Base-by-base conservation (phyloP, 1,140 invertebrate genomes). In the Geopemphigus sp. region DNA sequence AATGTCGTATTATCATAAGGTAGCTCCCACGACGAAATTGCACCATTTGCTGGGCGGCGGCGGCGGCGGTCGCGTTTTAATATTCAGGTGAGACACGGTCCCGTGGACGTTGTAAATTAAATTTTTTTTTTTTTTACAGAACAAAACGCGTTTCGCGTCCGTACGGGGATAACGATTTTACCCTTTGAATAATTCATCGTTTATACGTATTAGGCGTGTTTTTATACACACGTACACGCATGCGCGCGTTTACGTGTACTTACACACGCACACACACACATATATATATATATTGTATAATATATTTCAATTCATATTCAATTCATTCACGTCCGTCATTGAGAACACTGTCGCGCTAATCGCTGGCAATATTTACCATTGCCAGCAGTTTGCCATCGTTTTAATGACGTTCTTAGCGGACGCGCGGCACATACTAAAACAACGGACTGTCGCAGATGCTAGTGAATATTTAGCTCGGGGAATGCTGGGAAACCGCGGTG, bases 11-110 rank as follows among this genome's bases (percentile, higher is more conserved):
- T 76, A 76, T 76, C 73, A 76, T 76, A 76, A 59, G 53, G 10
- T 45, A 59, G 73, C 73, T 76, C 73, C 73, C 73, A 76, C 73
- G 73, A 59, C 72, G 53, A 74, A 74, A 74, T 74, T 74, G 72
- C 54, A 74, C 72, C 72, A 74, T 59, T 57, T 59, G 72, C 29
- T 54, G 53, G 70, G 57, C 54, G 54, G n/a, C n/a, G n/a, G n/a
- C n/a, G n/a, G n/a, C n/a, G n/a, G n/a, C n/a, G n/a, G n/a, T n/a
- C n/a, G n/a, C n/a, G n/a, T n/a, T 39, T 76, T 76, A 59, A 39
- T 61, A 76, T 76, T 76, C 73, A 59, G 39, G 73, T 19, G 73
- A 39, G 29, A 45, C 63, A 19, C 32, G 14, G 72, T 74, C 72
- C 29, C 29, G 54, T 74, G 56, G 14, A 76, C 73, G 73, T 76